phyloP scores from a whole-genome alignment of 2,888 invertebrate genomes.

The Drosophila antonietae region DNA sequence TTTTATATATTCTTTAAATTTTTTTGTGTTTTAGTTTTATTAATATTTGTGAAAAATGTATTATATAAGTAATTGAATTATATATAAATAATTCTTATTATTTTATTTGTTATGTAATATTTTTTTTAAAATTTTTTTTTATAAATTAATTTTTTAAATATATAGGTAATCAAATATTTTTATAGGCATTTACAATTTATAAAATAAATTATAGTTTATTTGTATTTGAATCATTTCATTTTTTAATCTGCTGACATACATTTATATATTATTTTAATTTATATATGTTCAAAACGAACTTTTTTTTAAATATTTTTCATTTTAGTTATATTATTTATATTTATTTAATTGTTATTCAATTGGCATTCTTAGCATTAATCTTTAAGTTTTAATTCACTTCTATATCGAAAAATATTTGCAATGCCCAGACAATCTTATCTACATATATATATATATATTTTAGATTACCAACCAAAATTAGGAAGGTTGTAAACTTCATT shows the following conservation, averaged over 20 bases:
- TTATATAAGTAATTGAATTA: no score
- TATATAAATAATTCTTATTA: neutral
- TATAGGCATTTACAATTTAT: neutral
- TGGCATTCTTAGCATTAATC: neutral
- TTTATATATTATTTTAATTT: neutral
- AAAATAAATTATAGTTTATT: neutral
- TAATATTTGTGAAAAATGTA: neutral
- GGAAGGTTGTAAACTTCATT: slow-evolving; percentile 26
- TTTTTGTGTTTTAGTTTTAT: neutral
- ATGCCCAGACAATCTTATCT: slow-evolving; percentile 66
- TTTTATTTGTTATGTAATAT: neutral
- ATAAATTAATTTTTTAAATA: neutral
- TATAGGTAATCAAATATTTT: slow-evolving; percentile 1
- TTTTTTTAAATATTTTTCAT: neutral
- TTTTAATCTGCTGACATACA: neutral
- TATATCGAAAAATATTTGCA: slow-evolving; percentile 25
- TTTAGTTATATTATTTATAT: neutral
- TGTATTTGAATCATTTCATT: neutral
- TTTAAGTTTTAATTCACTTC: slow-evolving; percentile 5
- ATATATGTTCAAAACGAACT: no score
- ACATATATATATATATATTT: slow-evolving; percentile 2
- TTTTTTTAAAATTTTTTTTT: neutral
- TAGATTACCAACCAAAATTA: slow-evolving; percentile 27
- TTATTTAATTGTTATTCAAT: neutral
- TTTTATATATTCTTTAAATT: neutral